Base-by-base conservation (phyloP, 2,113 vertebrate species). In the Brachyistius frenatus region DNA sequence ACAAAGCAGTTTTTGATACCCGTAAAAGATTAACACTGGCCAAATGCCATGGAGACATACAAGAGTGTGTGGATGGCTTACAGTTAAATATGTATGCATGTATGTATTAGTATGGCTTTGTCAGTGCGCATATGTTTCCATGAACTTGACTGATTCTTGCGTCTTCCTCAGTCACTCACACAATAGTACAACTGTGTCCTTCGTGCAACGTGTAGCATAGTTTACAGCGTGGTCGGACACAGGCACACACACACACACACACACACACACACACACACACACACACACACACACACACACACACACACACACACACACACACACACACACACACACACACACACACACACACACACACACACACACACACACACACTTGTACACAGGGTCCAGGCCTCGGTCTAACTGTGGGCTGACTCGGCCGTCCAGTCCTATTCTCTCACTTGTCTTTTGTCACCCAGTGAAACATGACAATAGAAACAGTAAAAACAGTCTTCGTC, bases 151-250 rank as follows among this genome's bases (percentile, higher is more conserved):
- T 52, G 39, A 70, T 57, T 64, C 53, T 81, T 60, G 35, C 33
- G 16, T 74, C 66, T 58, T 4, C 36, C 14, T 8, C 30, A 5
- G 61, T 71, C 63, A 46, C 15, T 90, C 61, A 47, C 68, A 93
- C 90, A 94, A 92, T 89, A 75, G 72, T 46, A 32, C 72, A 64
- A 83, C 85, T 92, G 92, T 93, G 39, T 66, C 36, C 16, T n/a
- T 66, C 6, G 2, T 63, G n/a, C 61, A 23, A 5, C 35, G 57
- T 76, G 61, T 80, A 84, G 78, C 70, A 86, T 92, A 86, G 62
- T 84, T 91, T 16, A 5, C 56, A 60, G 86, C 89, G 86, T 92
- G 89, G 89, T 88, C 65, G 80, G 73, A 80, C 47, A 54, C 68
- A 67, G 76, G 44, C 52, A 23, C 53, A 33, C 78, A 76, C n/a